Conservation (phyloP, 2,888 invertebrate species). For the Tetramorium bicarinatum region DNA sequence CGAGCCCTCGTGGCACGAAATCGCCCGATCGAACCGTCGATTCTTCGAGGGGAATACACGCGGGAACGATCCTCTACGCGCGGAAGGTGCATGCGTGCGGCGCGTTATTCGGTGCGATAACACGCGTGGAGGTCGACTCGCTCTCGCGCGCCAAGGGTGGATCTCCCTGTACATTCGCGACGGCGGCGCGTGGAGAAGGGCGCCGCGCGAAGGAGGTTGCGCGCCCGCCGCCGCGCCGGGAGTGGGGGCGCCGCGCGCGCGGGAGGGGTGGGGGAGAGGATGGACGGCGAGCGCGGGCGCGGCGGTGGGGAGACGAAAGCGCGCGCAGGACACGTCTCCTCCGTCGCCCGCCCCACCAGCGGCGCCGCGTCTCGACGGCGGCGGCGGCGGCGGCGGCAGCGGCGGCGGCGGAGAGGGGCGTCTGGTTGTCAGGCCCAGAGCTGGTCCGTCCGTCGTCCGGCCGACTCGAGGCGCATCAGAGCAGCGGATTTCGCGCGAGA, state of each 20-base stretch:
- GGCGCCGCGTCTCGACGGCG: slow-evolving; percentile 43
- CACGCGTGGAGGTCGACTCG: slow-evolving; percentile 49
- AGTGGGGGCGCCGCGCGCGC: slow-evolving; percentile 21
- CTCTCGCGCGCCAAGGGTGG: slow-evolving; percentile 59
- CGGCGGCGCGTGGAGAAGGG: slow-evolving; percentile 29
- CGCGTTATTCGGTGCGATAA: slow-evolving; percentile 16
- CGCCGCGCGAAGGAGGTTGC: slow-evolving; percentile 53
- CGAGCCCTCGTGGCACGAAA: background rate
- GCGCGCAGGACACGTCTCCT: slow-evolving; percentile 72
- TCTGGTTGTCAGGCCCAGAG: slow-evolving; percentile 83
- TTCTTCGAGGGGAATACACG: background rate
- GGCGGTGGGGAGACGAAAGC: slow-evolving; percentile 62
- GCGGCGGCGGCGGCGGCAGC: slow-evolving; percentile 60
- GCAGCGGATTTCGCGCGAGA: slow-evolving; percentile 82
- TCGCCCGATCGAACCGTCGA: background rate
- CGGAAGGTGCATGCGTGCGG: slow-evolving; percentile 10
- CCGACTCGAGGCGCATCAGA: slow-evolving; percentile 84
- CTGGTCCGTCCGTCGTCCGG: slow-evolving; percentile 86
- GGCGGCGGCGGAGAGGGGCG: slow-evolving; percentile 74
- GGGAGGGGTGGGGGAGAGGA: background rate
- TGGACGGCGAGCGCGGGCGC: background rate
- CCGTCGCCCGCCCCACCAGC: slow-evolving; percentile 72
- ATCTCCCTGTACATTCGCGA: slow-evolving; percentile 37
- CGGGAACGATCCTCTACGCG: slow-evolving; percentile 16
- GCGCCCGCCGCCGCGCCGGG: slow-evolving; percentile 20